Evolutionary conservation across 2,888 invertebrate genomes (phyloP).

Genomic region (Diplolepis rosae): DNA sequence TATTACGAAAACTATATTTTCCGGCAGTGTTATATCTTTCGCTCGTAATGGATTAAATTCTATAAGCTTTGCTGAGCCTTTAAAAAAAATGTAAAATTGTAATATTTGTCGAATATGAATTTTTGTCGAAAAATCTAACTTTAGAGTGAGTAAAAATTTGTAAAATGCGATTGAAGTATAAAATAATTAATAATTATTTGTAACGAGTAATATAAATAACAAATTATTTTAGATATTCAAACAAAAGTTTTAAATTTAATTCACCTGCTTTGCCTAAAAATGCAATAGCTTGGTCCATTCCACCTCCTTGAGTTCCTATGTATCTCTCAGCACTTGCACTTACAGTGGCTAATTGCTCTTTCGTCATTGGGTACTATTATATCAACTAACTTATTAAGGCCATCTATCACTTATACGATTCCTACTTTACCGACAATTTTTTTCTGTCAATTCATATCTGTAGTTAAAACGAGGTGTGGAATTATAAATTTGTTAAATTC

Average conservation of each 20-base stretch:
- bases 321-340: slow-evolving; percentile 94
- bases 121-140: no score
- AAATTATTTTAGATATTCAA: no score
- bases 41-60: slow-evolving; percentile 92
- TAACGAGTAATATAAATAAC: not conserved
- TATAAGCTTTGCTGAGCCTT: slow-evolving; percentile 91
- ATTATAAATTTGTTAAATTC: not conserved
- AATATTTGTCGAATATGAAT: not conserved
- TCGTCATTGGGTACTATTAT: slow-evolving; percentile 63
- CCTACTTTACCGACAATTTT: no score
- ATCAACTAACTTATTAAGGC: slow-evolving; percentile 11
- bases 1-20: slow-evolving; percentile 91
- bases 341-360: slow-evolving; percentile 84
- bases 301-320: slow-evolving; percentile 98
- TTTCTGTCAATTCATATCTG: no score
- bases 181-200: not conserved
- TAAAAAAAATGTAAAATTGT: slow-evolving; percentile 28
- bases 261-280: slow-evolving; percentile 87
- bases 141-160: no score
- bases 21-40: slow-evolving; percentile 86
- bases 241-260: slow-evolving; percentile 41
- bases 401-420: no score
- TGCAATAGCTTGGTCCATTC: slow-evolving; percentile 99
- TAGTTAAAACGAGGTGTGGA: no score
- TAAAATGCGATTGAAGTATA: no score